Percentiles rank a stretch among this genome's conserved stretches.
Evolutionary conservation across 2,113 vertebrate species (phyloP).

Genomic region (Erinaceus europaeus): DNA sequence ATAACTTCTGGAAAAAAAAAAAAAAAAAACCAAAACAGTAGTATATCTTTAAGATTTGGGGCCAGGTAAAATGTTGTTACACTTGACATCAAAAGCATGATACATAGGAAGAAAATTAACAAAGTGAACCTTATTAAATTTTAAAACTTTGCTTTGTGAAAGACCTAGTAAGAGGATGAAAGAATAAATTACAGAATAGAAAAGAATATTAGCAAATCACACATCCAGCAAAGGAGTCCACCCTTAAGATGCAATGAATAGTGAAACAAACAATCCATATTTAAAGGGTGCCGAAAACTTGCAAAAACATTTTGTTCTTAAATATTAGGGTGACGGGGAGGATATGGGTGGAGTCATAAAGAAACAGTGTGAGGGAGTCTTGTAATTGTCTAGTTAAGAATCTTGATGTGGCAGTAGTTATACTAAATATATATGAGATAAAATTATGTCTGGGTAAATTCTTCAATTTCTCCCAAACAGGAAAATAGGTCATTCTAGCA

Average conservation of each 20-base stretch:
- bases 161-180: neutral
- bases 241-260: neutral
- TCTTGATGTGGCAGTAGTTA: neutral
- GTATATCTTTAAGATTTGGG: no score
- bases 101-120: neutral
- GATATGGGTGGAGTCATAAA: neutral
- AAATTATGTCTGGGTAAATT: neutral
- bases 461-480: neutral
- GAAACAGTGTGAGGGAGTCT: neutral
- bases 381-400: neutral
- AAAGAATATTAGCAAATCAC: no score
- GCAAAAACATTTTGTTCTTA: neutral
- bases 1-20: no score
- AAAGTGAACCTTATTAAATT: neutral
- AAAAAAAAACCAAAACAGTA: no score
- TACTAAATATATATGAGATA: neutral
- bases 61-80: neutral
- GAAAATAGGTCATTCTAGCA: neutral
- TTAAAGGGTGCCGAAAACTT: neutral
- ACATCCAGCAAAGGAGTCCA: neutral
- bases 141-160: slow-evolving; percentile 2
- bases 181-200: neutral
- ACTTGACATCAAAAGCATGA: neutral
- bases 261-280: neutral
- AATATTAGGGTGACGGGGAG: neutral